Evolutionary conservation across 2,113 vertebrate species (phyloP), one percentile per base, ranked within the genome.

Genomic region (Cromileptes altivelis): DNA sequence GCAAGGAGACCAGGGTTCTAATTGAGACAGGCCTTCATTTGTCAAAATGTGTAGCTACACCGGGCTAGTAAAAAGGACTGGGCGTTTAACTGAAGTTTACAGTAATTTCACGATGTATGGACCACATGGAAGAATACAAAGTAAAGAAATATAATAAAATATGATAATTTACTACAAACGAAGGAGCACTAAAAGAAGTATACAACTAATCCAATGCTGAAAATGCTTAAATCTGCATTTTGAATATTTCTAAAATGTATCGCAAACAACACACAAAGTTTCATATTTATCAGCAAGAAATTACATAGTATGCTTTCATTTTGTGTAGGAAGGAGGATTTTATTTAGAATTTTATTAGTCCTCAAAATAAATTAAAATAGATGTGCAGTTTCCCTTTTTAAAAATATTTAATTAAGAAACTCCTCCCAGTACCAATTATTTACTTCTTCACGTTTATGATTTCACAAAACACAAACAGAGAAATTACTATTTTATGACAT

Each of bases 191-290:
- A 74, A 18, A 47, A 70, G 45, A n/a, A 50, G 30, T 7, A 19
- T 12, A 58, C 13, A 84, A 15, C 1, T 74, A 55, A 40, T n/a
- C 10, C 19, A 5, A 50, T 11, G 18, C n/a, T n/a, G 8, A 73
- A 78, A 84, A 33, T 27, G 27, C 27, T 27, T 27, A 27, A 27
- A 27, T 27, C 42, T 72, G 53, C 37, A 47, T 53, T 57, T 60
- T 49, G 0, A 5, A 60, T 15, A 4, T 30, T 33, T 50, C 14
- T 49, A 10, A 49, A 58, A 37, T 52, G n/a, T 4, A 47, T 69
- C 5, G 9, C 19, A 21, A n/a, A 17, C 37, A 60, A 9, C 42
- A 21, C 37, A 5, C 2, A 0, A 47, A 4, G 6, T 52, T 42
- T 18, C 1, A 45, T 45, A 40, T 52, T n/a, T 12, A 25, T 25